phyloP scores from a whole-genome alignment of 2,888 invertebrate species.

The Hemaris fuciformis region DNA sequence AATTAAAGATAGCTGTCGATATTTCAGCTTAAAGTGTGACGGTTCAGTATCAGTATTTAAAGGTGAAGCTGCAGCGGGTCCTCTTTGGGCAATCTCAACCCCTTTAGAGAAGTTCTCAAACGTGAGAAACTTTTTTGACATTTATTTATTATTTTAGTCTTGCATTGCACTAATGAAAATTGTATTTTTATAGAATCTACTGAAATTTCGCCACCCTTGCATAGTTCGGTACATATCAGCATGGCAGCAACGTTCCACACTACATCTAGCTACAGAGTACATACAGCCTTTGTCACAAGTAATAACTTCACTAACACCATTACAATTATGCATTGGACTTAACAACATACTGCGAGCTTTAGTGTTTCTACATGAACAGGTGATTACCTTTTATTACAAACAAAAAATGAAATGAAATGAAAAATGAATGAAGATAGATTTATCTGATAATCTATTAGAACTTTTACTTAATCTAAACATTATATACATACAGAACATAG shows the following conservation, averaged over 20 bases:
- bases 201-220: slow-evolving; percentile 92
- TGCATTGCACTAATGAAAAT: too few relatives aligned
- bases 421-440: too few relatives aligned
- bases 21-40: slow-evolving; percentile 77
- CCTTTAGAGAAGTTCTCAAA: slow-evolving; percentile 90
- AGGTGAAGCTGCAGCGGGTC: slow-evolving; percentile 85
- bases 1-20: slow-evolving; percentile 79
- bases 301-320: slow-evolving; percentile 84
- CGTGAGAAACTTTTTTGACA: slow-evolving; percentile 72
- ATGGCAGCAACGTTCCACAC: slow-evolving; percentile 88
- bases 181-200: slow-evolving; percentile 86
- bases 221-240: slow-evolving; percentile 91
- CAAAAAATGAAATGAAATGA: too few relatives aligned
- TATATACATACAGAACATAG: too few relatives aligned
- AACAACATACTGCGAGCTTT: slow-evolving; percentile 90
- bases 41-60: slow-evolving; percentile 88
- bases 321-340: slow-evolving; percentile 92
- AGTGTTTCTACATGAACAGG: slow-evolving; percentile 91
- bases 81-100: slow-evolving; percentile 84
- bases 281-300: slow-evolving; percentile 88
- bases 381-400: slow-evolving; percentile 36
- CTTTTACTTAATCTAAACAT: too few relatives aligned
- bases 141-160: too few relatives aligned
- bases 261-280: slow-evolving; percentile 90
- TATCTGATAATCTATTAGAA: too few relatives aligned